Base-by-base conservation (phyloP, 2,797 vertebrate species). In the Xenentodon cancila region DNA sequence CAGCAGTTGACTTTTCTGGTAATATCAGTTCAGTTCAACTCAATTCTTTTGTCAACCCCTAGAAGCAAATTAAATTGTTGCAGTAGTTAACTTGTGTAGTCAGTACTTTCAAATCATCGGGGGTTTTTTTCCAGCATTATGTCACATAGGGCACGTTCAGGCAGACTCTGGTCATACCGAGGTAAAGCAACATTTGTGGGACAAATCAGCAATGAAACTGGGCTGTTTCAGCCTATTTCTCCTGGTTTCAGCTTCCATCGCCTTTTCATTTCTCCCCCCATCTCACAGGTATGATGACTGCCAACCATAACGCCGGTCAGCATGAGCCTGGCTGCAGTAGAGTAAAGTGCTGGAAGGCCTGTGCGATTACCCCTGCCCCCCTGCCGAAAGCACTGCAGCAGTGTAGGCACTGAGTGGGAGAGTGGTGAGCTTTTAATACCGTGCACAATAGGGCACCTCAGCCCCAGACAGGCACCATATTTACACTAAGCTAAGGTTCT, bases 341-440 rank as follows among this genome's bases (percentile, higher is more conserved):
- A 80, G 83, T 77, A 68, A 80, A 87, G 82, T 64, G 84, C 83
- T 87, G 79, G 84, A 86, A 88, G 86, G 85, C 79, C 81, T 71
- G 77, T 75, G 81, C 66, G 83, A 88, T 90, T 90, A 91, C 85
- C 80, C 79, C 55, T 53, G 57, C 61, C 77, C 84, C 75, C 89
- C 88, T 72, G 71, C 82, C 81, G 85, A 3, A 70, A 72, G 75
- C 79, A 48, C 75, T 62, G 77, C 86, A 80, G 84, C 78, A 30
- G 75, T 67, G 66, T 53, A 79, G 73, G 75, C 71, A 76, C 81
- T 80, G 88, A 86, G 87, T 89, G 83, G 78, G 81, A 86, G 88
- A 88, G 86, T 77, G 81, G 86, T 82, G 84, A 88, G 89, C 88
- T 91, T 90, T 90, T 88, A 92, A 90, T 91, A 91, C 86, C 82